These are phyloP conservation scores for Haliaeetus leucogaster DNA, from an alignment of 2,113 vertebrate genomes.

Conservation along the genomic window DNA sequence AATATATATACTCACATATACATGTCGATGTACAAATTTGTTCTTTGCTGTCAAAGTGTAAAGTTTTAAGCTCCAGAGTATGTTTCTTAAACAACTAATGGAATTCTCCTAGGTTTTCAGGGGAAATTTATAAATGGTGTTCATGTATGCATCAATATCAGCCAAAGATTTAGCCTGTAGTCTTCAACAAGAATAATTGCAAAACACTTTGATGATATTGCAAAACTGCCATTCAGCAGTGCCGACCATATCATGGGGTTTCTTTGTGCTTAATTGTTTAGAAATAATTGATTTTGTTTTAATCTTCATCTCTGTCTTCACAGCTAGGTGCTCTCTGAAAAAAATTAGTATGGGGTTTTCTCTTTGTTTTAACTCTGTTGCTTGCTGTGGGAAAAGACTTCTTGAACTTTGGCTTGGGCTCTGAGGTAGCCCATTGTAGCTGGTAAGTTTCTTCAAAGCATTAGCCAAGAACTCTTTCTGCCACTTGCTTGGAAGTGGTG, in stretches of 20 bases:
- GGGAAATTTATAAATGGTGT: neutral
- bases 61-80: neutral
- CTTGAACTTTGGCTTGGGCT: neutral
- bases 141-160: neutral
- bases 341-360: neutral
- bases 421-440: neutral
- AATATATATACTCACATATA: neutral
- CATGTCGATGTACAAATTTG: neutral
- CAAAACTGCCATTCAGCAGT: neutral
- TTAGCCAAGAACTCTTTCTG: neutral
- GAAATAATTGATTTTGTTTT: neutral
- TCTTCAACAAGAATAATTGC: neutral
- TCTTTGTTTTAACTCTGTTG: neutral
- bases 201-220: neutral
- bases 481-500: neutral
- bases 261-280: neutral
- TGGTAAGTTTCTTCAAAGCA: neutral
- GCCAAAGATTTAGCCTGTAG: neutral
- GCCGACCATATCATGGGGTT: neutral
- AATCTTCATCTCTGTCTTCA: neutral
- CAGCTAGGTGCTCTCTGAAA: neutral
- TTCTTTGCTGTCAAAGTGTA: neutral
- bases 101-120: neutral
- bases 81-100: neutral
- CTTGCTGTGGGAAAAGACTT: neutral